Base-by-base conservation (phyloP, 2,113 vertebrate species). In the Ivindomyrus marchei region DNA sequence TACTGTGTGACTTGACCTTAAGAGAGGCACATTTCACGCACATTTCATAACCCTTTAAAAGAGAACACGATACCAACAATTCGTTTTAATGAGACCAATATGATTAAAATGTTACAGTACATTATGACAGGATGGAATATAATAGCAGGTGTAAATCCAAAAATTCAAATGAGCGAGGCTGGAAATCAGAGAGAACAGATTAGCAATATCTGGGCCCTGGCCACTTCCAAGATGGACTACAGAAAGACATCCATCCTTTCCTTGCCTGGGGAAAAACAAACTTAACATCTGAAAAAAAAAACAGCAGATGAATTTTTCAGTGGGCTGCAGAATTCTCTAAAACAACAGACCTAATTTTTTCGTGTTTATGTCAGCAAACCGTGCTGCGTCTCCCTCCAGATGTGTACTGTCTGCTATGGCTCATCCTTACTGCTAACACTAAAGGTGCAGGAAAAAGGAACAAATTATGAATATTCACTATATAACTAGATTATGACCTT, bases 21-120 rank as follows among this genome's bases (percentile, higher is more conserved):
- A 83, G 17, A 80, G 50, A 49, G 21, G 36, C 31, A 56, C 53
- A 56, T 15, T 83, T 83, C 70, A 24, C 19, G 17, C 36, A 24
- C n/a, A 13, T 50, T 62, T 88, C 87, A 88, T 66, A 19, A 62
- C n/a, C 21, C 36, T 88, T 88, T 58, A 5, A 88, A 88, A 88
- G 27, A 62, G 56, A 88, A 62, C 49, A 52, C 0, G 24, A 53
- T 10, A 31, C 47, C 45, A 87, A n/a, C n/a, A 31, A 87, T 87
- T 45, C 13, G 9, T 88, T 89, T 89, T 19, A 46, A 46, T 45
- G n/a, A 89, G 50, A 21, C 21, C 36, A 42, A 88, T 58, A 36
- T 46, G 52, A 84, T 85, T 53, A 39, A 62, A 45, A 85, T 89
- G 47, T 87, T 85, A 50, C 88, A 36, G 47, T 80, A 36, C n/a